phyloP scores from a whole-genome alignment of 1,140 invertebrate species.

The Musca vetustissima region DNA sequence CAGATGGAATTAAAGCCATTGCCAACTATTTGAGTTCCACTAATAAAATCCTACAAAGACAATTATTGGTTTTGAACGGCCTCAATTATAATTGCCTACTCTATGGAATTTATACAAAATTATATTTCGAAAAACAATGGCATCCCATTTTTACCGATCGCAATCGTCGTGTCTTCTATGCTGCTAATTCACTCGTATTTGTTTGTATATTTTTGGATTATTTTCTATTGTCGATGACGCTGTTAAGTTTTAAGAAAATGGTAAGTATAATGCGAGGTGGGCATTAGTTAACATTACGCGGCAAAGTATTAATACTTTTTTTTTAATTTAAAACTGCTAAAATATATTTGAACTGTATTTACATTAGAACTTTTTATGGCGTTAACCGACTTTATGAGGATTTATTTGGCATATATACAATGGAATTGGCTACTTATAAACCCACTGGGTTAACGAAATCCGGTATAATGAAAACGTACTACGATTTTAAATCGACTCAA shows the following conservation, averaged over 20 bases:
- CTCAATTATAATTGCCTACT: constrained; percentile 45
- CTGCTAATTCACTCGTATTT: constrained; percentile 41
- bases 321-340: no score
- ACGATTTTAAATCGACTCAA: no score
- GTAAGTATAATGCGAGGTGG: constrained; percentile 26
- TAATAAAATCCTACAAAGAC: constrained; percentile 31
- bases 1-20: not conserved
- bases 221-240: constrained; percentile 31
- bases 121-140: constrained; percentile 41
- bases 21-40: not conserved
- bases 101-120: constrained; percentile 32
- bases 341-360: no score
- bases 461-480: no score
- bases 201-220: constrained; percentile 46
- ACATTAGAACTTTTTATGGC: no score
- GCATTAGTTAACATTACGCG: no score
- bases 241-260: constrained; percentile 32
- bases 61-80: constrained; percentile 35
- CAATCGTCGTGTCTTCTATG: constrained; percentile 41
- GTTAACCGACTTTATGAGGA: no score
- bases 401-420: no score
- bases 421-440: no score
- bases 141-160: constrained; percentile 38
- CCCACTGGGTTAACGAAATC: no score
- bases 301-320: no score